Conservation (phyloP, 2,888 invertebrate genomes). For the Helicoverpa assulta region DNA sequence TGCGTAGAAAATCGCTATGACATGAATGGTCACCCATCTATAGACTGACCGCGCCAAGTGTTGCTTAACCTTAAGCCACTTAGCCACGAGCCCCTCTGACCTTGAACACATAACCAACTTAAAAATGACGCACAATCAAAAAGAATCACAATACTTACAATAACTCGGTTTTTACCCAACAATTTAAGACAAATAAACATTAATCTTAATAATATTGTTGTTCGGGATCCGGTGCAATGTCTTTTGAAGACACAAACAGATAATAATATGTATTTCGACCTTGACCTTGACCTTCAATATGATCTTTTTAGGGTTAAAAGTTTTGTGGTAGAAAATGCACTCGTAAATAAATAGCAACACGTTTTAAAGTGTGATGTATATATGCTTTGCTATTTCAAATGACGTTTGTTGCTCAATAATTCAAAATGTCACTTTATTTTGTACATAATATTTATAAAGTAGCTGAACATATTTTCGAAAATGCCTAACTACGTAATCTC, state of each 20-base stretch:
- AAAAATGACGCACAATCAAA: too few relatives aligned
- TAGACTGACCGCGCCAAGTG: too few relatives aligned
- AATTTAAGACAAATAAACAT: slow-evolving; percentile 20
- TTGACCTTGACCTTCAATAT: slow-evolving; percentile 10
- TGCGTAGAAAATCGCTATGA: too few relatives aligned
- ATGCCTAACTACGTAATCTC: too few relatives aligned
- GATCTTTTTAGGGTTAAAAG: slow-evolving; percentile 20
- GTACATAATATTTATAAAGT: too few relatives aligned
- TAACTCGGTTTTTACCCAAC: slow-evolving; percentile 17
- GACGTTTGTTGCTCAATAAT: too few relatives aligned
- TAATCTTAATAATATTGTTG: slow-evolving; percentile 39
- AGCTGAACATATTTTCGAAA: too few relatives aligned
- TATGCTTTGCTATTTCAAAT: background rate
- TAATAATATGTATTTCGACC: slow-evolving; percentile 19
- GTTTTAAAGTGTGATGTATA: background rate
- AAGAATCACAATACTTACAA: slow-evolving; percentile 2
- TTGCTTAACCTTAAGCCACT: too few relatives aligned
- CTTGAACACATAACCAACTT: too few relatives aligned
- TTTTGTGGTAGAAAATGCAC: background rate
- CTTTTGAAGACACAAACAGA: slow-evolving; percentile 27
- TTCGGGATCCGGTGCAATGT: slow-evolving; percentile 40
- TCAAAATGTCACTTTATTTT: too few relatives aligned
- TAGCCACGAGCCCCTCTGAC: too few relatives aligned
- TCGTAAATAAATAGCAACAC: background rate
- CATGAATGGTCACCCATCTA: too few relatives aligned